Evolutionary conservation across 2,797 vertebrate species (phyloP).

Genomic region (Sebastolobus alascanus): DNA sequence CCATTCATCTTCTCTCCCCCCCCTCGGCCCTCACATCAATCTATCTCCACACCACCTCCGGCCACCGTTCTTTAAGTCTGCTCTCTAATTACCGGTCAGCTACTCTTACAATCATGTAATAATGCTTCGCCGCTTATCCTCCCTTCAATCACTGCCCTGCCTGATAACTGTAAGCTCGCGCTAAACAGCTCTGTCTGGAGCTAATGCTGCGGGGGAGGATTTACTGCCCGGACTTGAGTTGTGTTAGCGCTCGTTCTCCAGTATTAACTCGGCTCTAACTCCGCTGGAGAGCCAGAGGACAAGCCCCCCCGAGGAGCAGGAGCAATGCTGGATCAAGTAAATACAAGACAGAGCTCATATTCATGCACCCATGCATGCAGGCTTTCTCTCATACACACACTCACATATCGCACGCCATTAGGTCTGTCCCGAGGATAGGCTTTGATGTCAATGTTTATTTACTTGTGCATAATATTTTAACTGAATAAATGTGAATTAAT

Average conservation of each 20-base stretch:
- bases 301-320: slow-evolving; percentile 50
- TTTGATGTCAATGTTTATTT: slow-evolving; percentile 51
- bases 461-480: slow-evolving; percentile 43
- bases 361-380: slow-evolving; percentile 49
- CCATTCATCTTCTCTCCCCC: slow-evolving; percentile 51
- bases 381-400: slow-evolving; percentile 1
- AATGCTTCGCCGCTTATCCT: slow-evolving; percentile 69
- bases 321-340: slow-evolving; percentile 56
- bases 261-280: slow-evolving; percentile 69
- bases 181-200: slow-evolving; percentile 77
- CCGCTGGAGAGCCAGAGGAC: slow-evolving; percentile 61
- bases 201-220: slow-evolving; percentile 77
- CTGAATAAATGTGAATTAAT: slow-evolving; percentile 43
- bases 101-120: slow-evolving; percentile 77
- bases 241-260: slow-evolving; percentile 50
- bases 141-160: slow-evolving; percentile 73
- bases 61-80: slow-evolving; percentile 61
- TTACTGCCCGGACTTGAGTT: slow-evolving; percentile 75
- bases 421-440: slow-evolving; percentile 28
- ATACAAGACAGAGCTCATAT: slow-evolving; percentile 54
- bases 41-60: slow-evolving; percentile 56
- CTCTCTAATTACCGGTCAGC: slow-evolving; percentile 72
- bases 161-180: slow-evolving; percentile 76
- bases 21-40: slow-evolving; percentile 54
- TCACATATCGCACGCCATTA: slow-evolving; percentile 11